Conservation (phyloP, 2,113 vertebrate genomes). For the Mus musculus region GRCm39 chr17:49964001-49964500, state of each 20-base stretch:
- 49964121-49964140: slow-evolving; percentile 50
- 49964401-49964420: slow-evolving; percentile 26
- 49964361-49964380: slow-evolving; percentile 43
- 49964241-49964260: slow-evolving; percentile 25
- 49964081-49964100: not conserved
- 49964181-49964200: not conserved
- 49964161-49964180: slow-evolving; percentile 40
- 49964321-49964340: slow-evolving; percentile 27
- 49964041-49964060: not conserved
- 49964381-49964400: not conserved
- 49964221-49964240: slow-evolving; percentile 1
- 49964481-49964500: not conserved
- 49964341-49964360: slow-evolving; percentile 56
- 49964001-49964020: not conserved
- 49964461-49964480: not conserved
- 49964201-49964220: slow-evolving; percentile 17
- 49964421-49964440: not conserved
- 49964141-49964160: slow-evolving; percentile 41
- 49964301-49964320: slow-evolving; percentile 40
- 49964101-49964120: not conserved
- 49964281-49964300: not conserved
- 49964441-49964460: not conserved
- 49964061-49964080: slow-evolving; percentile 21
- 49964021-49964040: not conserved
- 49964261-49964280: slow-evolving; percentile 48